phyloP scores from a whole-genome alignment of 2,888 invertebrate species.

The Acheta domesticus region DNA sequence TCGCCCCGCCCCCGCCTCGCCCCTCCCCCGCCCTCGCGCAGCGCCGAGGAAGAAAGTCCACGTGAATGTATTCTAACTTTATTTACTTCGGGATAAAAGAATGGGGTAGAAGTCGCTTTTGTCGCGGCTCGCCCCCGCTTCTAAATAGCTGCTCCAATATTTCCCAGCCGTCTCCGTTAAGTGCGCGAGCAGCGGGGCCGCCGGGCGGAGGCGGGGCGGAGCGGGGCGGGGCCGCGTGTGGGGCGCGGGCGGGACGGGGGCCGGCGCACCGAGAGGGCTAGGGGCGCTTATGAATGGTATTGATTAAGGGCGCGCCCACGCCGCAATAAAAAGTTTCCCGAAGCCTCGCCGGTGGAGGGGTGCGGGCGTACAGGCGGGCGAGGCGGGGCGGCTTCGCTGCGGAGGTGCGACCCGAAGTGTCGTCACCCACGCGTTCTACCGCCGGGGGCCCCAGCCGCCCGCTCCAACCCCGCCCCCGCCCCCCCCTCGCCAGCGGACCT shows the following conservation, averaged over 20 bases:
- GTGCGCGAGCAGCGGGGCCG: neutral
- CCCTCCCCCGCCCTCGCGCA: neutral
- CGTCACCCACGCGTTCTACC: neutral
- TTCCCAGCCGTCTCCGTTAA: constrained; percentile 9
- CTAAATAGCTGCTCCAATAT: constrained; percentile 21
- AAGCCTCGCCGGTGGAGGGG: too few species aligned
- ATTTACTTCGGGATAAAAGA: constrained; percentile 31
- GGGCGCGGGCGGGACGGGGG: neutral
- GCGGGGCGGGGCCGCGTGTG: neutral
- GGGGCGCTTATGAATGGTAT: constrained; percentile 4
- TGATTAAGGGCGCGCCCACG: constrained; percentile 18
- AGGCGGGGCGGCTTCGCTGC: neutral
- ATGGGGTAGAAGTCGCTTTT: constrained; percentile 30
- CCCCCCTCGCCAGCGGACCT: too few species aligned
- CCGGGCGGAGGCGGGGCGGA: neutral
- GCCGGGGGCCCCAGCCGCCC: neutral
- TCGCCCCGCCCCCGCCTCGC: neutral
- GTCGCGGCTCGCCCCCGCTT: constrained; percentile 20
- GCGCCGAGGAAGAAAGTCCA: constrained; percentile 12
- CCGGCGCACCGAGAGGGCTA: neutral
- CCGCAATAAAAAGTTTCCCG: constrained; percentile 18
- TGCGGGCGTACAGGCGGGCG: neutral
- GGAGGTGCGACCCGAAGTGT: neutral
- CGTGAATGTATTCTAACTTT: constrained; percentile 34
- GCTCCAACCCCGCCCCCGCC: too few species aligned